Percentiles rank a stretch among this genome's conserved stretches.
Conservation (phyloP, 2,888 invertebrate species). For the Eretmocerus hayati region DNA sequence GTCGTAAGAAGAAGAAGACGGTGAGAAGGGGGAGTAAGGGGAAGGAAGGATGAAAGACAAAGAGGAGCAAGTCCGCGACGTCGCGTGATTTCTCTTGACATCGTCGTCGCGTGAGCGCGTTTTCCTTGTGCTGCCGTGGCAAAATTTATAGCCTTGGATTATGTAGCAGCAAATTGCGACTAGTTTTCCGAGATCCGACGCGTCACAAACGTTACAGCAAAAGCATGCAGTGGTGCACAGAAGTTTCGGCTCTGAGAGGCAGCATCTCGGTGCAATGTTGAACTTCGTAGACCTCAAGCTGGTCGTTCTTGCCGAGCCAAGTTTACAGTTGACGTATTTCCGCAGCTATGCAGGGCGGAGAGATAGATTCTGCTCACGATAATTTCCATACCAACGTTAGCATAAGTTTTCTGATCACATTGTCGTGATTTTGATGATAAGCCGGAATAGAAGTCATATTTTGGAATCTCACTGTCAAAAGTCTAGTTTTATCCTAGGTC, state of each 20-base stretch:
- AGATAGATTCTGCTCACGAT: too few relatives aligned
- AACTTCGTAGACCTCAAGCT: background rate
- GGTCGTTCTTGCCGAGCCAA: background rate
- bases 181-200: conserved; percentile 12
- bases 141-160: conserved; percentile 19
- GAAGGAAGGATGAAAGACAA: background rate
- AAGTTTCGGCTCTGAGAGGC: background rate
- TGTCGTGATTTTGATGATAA: too few relatives aligned
- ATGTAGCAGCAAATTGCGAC: conserved; percentile 20
- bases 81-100: conserved; percentile 22
- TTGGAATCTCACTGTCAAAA: too few relatives aligned
- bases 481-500: too few relatives aligned
- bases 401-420: too few relatives aligned
- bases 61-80: conserved; percentile 6
- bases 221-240: too few relatives aligned
- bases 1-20: too few relatives aligned
- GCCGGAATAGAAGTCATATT: too few relatives aligned
- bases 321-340: too few relatives aligned
- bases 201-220: background rate
- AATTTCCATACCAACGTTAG: too few relatives aligned
- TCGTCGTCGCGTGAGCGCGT: conserved; percentile 15
- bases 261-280: background rate
- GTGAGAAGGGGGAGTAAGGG: conserved; percentile 1
- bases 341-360: too few relatives aligned
- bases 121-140: too few relatives aligned